These are phyloP conservation scores for Hassar affinis DNA, from an alignment of 2,113 vertebrate species.

Conservation along the genomic window DNA sequence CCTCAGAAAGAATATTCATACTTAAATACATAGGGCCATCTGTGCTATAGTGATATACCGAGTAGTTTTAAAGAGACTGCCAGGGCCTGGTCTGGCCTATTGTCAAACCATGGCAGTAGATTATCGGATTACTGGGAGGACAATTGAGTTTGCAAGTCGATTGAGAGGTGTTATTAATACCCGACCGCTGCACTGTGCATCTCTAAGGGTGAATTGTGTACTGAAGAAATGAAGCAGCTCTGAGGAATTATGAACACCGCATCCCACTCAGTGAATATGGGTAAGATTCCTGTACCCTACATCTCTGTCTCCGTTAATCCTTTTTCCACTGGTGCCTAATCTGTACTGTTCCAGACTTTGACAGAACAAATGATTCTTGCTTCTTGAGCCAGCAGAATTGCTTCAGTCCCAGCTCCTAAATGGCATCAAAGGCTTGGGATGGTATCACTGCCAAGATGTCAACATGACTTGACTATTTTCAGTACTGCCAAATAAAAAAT, in stretches of 20 bases:
- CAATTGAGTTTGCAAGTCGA: conserved; percentile 49
- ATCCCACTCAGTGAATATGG: conserved; percentile 5
- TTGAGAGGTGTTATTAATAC: conserved; percentile 46
- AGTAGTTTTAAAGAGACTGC: conserved; percentile 12
- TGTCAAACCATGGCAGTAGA: conserved; percentile 15
- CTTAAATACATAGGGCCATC: not conserved
- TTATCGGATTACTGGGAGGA: conserved; percentile 42
- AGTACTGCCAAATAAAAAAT: not conserved
- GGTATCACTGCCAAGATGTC: not conserved
- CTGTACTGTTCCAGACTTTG: not conserved
- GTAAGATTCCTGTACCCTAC: not conserved
- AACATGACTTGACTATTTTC: not conserved
- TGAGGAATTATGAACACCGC: conserved; percentile 39
- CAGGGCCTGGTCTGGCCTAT: conserved; percentile 16
- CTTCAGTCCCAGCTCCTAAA: not conserved
- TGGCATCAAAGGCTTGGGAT: not conserved
- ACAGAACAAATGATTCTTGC: not conserved
- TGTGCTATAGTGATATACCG: not conserved
- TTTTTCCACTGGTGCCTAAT: not conserved
- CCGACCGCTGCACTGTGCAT: not conserved
- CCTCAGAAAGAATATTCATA: conserved; percentile 5
- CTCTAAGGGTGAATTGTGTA: conserved; percentile 21
- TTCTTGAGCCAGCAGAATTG: not conserved
- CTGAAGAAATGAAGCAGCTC: conserved; percentile 40
- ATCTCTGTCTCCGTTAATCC: not conserved